Base-by-base conservation (phyloP, 1,140 invertebrate species). In the Leptoteleia sp. region DNA sequence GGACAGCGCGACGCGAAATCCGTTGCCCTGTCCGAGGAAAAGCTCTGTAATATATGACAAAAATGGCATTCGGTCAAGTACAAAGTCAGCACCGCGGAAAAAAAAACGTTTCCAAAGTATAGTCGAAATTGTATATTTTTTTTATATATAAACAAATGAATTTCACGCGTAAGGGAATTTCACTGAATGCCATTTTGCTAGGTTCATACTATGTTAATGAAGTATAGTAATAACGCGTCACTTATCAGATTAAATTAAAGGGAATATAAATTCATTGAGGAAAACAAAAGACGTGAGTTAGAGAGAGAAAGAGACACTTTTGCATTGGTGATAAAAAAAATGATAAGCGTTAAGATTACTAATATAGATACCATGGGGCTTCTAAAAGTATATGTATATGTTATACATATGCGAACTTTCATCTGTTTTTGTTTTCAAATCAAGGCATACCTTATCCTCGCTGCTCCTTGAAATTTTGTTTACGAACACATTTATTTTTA, bases 41-140 rank as follows among this genome's bases (percentile, higher is more conserved):
- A n/a, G 55, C 47, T 76, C 70, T 88, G 87, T 88, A 88, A 87
- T 77, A 86, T 89, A 89, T 64, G 80, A 77, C 65, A 65, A 87
- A 90, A 90, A 89, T 89, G 89, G 89, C 89, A 90, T 90, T 90
- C 87, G 87, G 89, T 70, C 88, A 82, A 90, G 88, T 90, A 89
- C 88, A 90, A 90, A 89, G 77, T 83, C 81, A 86, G 81, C 82
- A 83, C 87, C 84, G 85, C 77, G 82, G 78, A 83, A 62, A n/a
- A n/a, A n/a, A n/a, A 40, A 62, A 85, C 83, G 81, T 86, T 87
- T 87, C 81, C 81, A 85, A 85, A 85, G 80, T 83, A 84, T 89
- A 89, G 83, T 88, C 84, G 83, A 88, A 88, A 90, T 89, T 90
- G 86, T 90, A 89, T 90, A 89, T 89, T 90, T 90, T 90, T 90